phyloP scores from a whole-genome alignment of 2,888 invertebrate genomes.

The Aleiodes alternator region DNA sequence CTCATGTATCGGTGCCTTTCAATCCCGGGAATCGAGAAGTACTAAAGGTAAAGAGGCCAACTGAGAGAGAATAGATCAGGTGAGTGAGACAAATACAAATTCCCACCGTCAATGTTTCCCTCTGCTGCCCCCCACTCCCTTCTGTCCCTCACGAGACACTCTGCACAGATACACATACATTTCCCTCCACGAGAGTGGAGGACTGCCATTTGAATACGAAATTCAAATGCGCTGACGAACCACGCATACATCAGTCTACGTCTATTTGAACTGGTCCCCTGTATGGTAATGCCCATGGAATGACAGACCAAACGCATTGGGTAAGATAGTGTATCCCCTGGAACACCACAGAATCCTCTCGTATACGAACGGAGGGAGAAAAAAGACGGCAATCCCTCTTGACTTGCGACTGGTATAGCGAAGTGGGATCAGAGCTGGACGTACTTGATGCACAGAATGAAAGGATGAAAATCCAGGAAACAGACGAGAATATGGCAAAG shows the following conservation, averaged over 20 bases:
- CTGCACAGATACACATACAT: constrained; percentile 10
- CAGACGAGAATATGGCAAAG: neutral
- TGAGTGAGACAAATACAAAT: constrained; percentile 32
- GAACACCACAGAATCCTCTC: constrained; percentile 20
- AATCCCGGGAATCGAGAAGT: no score
- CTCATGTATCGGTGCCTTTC: constrained; percentile 2
- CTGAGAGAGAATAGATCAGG: constrained; percentile 21
- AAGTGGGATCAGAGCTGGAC: constrained; percentile 31
- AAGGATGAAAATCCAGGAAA: constrained; percentile 2
- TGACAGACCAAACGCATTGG: constrained; percentile 37
- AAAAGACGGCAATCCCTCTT: constrained; percentile 12
- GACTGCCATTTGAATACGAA: constrained; percentile 72
- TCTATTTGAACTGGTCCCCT: constrained; percentile 73
- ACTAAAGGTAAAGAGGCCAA: constrained; percentile 15
- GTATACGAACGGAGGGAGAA: neutral
- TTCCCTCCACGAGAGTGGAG: neutral
- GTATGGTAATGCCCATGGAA: constrained; percentile 68
- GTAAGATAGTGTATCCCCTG: constrained; percentile 12
- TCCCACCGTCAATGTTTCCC: constrained; percentile 10
- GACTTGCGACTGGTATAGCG: constrained; percentile 16
- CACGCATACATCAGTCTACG: constrained; percentile 72
- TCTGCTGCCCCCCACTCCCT: neutral
- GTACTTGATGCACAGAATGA: constrained; percentile 7
- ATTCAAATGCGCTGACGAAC: constrained; percentile 73
- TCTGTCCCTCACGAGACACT: neutral